Percentiles rank a stretch among this genome's conserved stretches.
phyloP scores from a whole-genome alignment of 2,113 vertebrate species.

The Clupea harengus region DNA sequence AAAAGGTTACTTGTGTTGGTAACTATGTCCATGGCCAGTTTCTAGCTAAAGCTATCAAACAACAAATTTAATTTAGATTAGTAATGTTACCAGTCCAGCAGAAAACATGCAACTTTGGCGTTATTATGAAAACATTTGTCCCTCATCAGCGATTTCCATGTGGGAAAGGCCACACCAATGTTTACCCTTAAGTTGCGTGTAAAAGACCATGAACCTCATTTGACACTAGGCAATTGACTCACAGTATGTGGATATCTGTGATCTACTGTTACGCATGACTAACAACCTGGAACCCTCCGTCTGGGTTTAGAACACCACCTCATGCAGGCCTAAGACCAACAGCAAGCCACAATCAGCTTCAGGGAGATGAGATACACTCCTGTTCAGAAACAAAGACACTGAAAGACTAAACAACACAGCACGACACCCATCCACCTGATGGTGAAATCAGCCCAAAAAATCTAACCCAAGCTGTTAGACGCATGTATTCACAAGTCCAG shows the following conservation, averaged over 20 bases:
- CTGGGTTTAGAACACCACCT: neutral
- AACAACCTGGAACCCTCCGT: neutral
- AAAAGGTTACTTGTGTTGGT: too few species aligned
- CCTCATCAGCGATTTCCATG: too few species aligned
- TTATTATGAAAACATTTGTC: too few species aligned
- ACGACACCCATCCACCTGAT: neutral
- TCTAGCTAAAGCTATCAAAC: too few species aligned
- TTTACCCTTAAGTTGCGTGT: slow-evolving; percentile 11
- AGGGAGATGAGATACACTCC: slow-evolving; percentile 33
- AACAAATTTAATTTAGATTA: too few species aligned
- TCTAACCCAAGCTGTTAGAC: neutral
- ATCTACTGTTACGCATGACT: slow-evolving; percentile 23
- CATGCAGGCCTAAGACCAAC: slow-evolving; percentile 6
- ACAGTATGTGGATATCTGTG: slow-evolving; percentile 21
- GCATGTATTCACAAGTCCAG: neutral
- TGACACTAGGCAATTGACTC: neutral
- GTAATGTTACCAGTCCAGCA: too few species aligned
- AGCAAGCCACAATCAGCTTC: slow-evolving; percentile 26
- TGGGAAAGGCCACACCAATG: too few species aligned
- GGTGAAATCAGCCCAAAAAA: slow-evolving; percentile 22
- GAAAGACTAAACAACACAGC: slow-evolving; percentile 36
- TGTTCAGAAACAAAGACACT: slow-evolving; percentile 35
- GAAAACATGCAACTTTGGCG: too few species aligned
- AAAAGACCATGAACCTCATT: slow-evolving; percentile 25
- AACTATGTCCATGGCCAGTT: too few species aligned